Evolutionary conservation across 2,113 vertebrate genomes (phyloP), one percentile per base, ranked within the genome.

Genomic region (Zeus faber): DNA sequence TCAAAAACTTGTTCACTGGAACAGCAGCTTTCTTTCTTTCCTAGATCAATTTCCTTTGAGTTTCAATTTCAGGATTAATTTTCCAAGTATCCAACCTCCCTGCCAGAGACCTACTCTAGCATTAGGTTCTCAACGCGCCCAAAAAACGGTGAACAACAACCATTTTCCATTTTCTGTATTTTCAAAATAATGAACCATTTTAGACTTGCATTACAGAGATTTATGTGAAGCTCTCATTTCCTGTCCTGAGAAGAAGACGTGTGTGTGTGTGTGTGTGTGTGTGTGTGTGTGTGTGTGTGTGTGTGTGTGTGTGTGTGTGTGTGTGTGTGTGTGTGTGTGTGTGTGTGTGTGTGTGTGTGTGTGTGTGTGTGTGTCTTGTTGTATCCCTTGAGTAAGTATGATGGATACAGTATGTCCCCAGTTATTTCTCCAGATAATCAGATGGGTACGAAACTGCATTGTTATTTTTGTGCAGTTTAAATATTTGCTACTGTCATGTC

Each of bases 131-230:
- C n/a, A n/a, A n/a, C n/a, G n/a, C n/a, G n/a, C n/a, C n/a, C 43
- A 37, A 47, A 67, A 62, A 62, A 62, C 17, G 46, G 58, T 53
- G 43, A 75, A 65, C n/a, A n/a, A n/a, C n/a, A n/a, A n/a, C n/a
- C n/a, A n/a, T n/a, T n/a, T n/a, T 54, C 23, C 31, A 24, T 18
- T 52, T n/a, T 52, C 31, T 25, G 22, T 40, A 25, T 41, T 54
- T 11, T 54, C 2, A 17, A 33, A 44, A 39, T 56, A 6, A 21
- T 1, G 8, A 29, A 22, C 51, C n/a, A 65, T 54, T 49, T 27
- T 3, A 52, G 26, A 25, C 17, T 51, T 49, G 6, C 7, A 16
- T 14, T 49, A 18, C 22, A 40, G 41, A 54, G 59, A 68, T 68
- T 35, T 49, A 55, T 68, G 43, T 26, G 48, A 56, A 64, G 57